Conservation (phyloP, 2,888 invertebrate genomes). For the Amaurobius ferox region DNA sequence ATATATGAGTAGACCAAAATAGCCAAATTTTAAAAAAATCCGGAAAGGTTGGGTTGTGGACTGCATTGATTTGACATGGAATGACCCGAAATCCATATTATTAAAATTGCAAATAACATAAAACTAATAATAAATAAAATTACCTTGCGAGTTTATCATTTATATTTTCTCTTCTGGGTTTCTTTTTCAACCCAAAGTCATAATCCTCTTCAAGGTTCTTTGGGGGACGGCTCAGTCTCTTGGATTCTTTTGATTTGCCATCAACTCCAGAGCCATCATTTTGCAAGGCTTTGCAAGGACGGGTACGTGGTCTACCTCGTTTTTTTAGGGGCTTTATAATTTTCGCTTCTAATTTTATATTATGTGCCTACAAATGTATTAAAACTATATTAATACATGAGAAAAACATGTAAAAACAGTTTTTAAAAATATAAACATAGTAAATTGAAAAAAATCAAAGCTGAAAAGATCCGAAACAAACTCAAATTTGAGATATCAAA, state of each 20-base stretch:
- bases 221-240: constrained; percentile 65
- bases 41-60: no score
- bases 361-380: constrained; percentile 69
- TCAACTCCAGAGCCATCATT: constrained; percentile 17
- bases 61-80: no score
- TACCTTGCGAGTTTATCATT: constrained; percentile 69
- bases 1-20: no score
- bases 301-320: constrained; percentile 56
- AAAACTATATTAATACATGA: no score
- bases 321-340: constrained; percentile 24
- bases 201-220: constrained; percentile 72
- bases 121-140: no score
- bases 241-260: constrained; percentile 22
- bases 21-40: no score
- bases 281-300: neutral
- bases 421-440: no score
- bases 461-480: no score
- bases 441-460: no score
- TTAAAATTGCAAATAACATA: neutral
- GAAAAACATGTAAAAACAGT: no score
- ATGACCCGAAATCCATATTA: no score
- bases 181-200: constrained; percentile 66
- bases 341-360: constrained; percentile 48
- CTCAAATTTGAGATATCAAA: no score
- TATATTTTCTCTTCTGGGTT: constrained; percentile 49